Evolutionary conservation across 2,113 vertebrate genomes (phyloP), one percentile per base, ranked within the genome.

Genomic region (Morone chrysops): DNA sequence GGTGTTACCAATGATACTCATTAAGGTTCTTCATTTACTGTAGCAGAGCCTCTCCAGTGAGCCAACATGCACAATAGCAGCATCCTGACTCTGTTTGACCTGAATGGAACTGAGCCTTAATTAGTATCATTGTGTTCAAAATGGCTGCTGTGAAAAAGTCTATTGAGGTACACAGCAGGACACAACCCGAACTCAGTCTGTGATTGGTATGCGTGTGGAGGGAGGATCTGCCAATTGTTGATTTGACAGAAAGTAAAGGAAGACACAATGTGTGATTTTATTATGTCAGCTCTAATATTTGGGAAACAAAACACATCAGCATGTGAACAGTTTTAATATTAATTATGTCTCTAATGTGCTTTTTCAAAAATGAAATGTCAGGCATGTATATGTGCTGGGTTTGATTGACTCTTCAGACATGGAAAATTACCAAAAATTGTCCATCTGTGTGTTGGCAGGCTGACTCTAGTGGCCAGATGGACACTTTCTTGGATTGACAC

Each of bases 391-490:
- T 45, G 12, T 41, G 5, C 8, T n/a, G 4, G 65, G 31, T 31
- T 31, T 31, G 31, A 69, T 3, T 31, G 40, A 73, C 63, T 77
- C 45, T 72, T 66, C 53, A 79, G 59, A 77, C 68, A 65, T 61
- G 50, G 70, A 82, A 53, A 57, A 38, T 20, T 56, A 57, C 72
- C n/a, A 75, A 20, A 63, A 77, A 56, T 1, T 2, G 7, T 25
- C 88, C 88, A 88, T 87, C 88, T 86, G 86, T 59, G 75, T 75
- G 62, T 50, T 76, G 57, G 61, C 53, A 73, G 25, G n/a, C 86
- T 81, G 67, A 70, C 50, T 38, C 22, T 36, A 62, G 59, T 43
- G 70, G 48, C 80, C 91, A 89, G 87, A 90, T 86, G 85, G 83
- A 77, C 83, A 78, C 83, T 73, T 83, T 83, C 66, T 87, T 69